Percentiles rank a stretch among this genome's conserved stretches.
phyloP scores from a whole-genome alignment of 2,113 vertebrate species.

The Rhadina sibilatrix region DNA sequence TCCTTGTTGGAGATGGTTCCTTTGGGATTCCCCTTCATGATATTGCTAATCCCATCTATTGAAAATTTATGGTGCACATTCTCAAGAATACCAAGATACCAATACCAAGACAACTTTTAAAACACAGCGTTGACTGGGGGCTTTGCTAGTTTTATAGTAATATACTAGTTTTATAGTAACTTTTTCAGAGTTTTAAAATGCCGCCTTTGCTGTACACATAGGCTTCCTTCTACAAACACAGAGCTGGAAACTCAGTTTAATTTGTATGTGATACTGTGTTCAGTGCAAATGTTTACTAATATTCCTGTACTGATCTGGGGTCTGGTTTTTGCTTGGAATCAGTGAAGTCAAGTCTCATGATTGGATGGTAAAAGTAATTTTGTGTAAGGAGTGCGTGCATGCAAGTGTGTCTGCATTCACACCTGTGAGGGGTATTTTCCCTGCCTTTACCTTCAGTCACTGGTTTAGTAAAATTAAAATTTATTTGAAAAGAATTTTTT shows the following conservation, averaged over 20 bases:
- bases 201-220: background rate
- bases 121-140: background rate
- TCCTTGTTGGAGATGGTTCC: constrained; percentile 5
- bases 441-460: background rate
- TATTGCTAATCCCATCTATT: constrained; percentile 42
- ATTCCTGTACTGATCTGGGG: background rate
- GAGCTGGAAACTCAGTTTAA: background rate
- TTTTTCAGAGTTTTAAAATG: no score
- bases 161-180: background rate
- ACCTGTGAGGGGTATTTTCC: fast-evolving
- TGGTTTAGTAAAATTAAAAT: background rate
- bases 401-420: background rate
- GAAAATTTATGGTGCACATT: constrained; percentile 39
- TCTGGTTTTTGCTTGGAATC: background rate
- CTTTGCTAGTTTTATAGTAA: background rate
- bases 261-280: background rate
- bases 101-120: background rate
- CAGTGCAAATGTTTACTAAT: background rate
- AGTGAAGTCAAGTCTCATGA: background rate
- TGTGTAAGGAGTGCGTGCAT: no score
- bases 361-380: background rate
- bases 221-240: background rate
- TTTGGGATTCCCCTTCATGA: constrained; percentile 18
- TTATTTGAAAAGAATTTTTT: background rate
- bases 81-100: background rate